Base-by-base conservation (phyloP, 2,888 invertebrate species). In the Acrocyrtus sp. region DNA sequence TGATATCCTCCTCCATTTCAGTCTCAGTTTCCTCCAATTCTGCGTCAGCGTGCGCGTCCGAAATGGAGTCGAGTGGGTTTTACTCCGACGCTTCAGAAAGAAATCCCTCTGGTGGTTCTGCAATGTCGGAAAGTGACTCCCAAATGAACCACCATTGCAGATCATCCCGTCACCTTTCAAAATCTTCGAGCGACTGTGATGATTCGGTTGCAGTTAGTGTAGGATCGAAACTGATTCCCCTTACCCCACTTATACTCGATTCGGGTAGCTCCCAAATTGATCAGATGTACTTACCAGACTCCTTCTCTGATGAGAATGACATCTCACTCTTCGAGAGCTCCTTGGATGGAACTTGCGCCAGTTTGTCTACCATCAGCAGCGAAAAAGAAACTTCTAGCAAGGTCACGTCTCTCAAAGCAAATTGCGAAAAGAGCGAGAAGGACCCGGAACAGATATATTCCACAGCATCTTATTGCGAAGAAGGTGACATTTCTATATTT, bases 1-100 rank as follows among this genome's bases (percentile, higher is more conserved):
- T 70, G 69, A 62, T 70, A 43, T 70, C 69, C 6, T 70, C 69
- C 10, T 62, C 69, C 26, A 70, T 70, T 62, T 70, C 69, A 12
- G 62, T 70, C n/a, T 70, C 69, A 10, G 69, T 61, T 8, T 70
- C 69, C 26, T 62, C 62, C 56, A 70, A 47, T 21, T 70, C 73
- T 4, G 66, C 66, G 21, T 67, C 67, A 15, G 67, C 67, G n/a
- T 72, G 65, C 22, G 63, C 61, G 5, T 76, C 75, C 84, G 94
- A 94, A 82, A 94, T 94, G 94, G 94, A 94, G 83, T 94, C 94
- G 0, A 94, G 94, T 82, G 94, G 94, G 0, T 91, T 94, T 56
- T 94, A 93, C 82, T 94, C 94, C 0, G 94, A 94, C 83, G 89
- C 66, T 8, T 72, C 72, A 0, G 75, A 75, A 34, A 57, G 72